Base-by-base conservation (phyloP, 1,140 invertebrate genomes). In the Drosophila ohnishii region DNA sequence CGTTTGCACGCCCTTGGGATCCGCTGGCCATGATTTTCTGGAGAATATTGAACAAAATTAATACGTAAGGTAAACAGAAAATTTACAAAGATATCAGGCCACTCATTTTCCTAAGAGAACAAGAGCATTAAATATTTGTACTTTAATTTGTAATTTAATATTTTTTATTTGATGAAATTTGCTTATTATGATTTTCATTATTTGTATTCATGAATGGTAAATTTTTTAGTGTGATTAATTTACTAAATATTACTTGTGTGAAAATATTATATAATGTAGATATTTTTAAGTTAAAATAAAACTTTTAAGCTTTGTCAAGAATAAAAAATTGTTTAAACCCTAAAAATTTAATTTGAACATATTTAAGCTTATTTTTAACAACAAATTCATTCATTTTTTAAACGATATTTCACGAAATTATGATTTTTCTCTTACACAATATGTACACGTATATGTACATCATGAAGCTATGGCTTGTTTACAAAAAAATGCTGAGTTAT, bases 21-120 rank as follows among this genome's bases (percentile, higher is more conserved):
- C 22, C 42, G 10, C 37, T 74, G 8, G 65, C 62, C 80, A 84
- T 80, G 16, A 42, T 58, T n/a, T 25, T 5, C 39, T 71, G 8
- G 5, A 10, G 16, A 25, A 35, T 10, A 22, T 22, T 22, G 0
- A 14, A 14, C 0, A 8, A 55, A 37, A 10, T 53, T 14, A 53
- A 9, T 22, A 14, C 11, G 0, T 19, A 19, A 59, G 28, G 5
- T 50, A 16, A 58, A 2, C 13, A 53, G 34, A 50, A 39, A 44
- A 22, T 10, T 1, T 39, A 32, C 0, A 53, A 11, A 51, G 14
- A 47, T 8, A 47, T 0, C 2, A 7, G 28, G 11, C n/a, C n/a
- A 28, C 5, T 16, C n/a, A 32, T 50, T 50, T 14, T 28, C 1
- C 0, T 16, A 11, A 30, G n/a, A 16, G 9, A 30, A 3, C 13